Percentiles rank a stretch among this genome's conserved stretches.
Conservation (phyloP, 2,888 invertebrate genomes). For the Pachycephus smyrnensis region DNA sequence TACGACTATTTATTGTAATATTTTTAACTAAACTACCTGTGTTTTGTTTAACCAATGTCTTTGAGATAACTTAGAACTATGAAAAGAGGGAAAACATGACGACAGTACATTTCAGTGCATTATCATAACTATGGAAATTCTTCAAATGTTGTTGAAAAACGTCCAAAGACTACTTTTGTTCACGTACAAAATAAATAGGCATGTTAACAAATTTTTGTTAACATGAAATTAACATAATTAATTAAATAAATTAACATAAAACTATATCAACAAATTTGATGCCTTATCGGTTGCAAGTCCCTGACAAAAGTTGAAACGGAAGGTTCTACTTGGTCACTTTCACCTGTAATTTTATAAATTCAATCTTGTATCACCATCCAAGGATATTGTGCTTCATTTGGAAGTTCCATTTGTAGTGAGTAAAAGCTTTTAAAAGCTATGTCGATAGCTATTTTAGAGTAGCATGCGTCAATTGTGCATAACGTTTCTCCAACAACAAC, state of each 20-base stretch:
- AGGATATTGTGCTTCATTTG: constrained; percentile 10
- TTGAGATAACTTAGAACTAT: no score
- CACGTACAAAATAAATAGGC: background rate
- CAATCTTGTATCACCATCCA: constrained; percentile 27
- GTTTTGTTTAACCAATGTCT: no score
- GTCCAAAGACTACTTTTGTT: background rate
- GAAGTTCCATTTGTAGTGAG: constrained; percentile 17
- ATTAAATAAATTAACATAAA: no score
- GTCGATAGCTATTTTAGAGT: constrained; percentile 19
- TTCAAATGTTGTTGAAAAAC: background rate
- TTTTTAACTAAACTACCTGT: no score
- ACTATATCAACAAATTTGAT: no score
- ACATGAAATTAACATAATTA: no score
- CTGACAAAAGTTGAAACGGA: no score
- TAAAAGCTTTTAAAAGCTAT: constrained; percentile 26
- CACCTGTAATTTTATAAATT: constrained; percentile 21
- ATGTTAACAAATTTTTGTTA: background rate
- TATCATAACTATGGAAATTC: no score
- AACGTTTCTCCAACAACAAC: constrained; percentile 24
- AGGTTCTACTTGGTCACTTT: constrained; percentile 19
- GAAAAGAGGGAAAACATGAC: background rate
- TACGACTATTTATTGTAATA: no score
- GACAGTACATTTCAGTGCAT: no score
- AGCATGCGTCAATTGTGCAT: constrained; percentile 10
- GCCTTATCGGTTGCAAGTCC: no score